Percentiles rank a stretch among this genome's conserved stretches.
Conservation (phyloP, 2,888 invertebrate genomes). For the Epinotia demarniana region DNA sequence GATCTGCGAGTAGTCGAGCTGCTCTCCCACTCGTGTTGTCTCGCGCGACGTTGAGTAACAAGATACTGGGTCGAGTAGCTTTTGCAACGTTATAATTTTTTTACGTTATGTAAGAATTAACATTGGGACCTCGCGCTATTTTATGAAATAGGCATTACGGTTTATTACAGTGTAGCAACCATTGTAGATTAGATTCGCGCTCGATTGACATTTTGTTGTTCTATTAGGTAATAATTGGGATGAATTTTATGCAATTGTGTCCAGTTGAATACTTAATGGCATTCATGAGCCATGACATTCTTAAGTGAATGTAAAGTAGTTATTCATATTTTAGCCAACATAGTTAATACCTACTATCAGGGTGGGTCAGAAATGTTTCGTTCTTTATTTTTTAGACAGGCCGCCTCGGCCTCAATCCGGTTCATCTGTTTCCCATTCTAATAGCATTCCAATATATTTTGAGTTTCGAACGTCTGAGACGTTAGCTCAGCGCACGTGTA, state of each 20-base stretch:
- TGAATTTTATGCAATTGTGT: conserved; percentile 20
- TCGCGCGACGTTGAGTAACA: conserved; percentile 52
- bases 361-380: not conserved
- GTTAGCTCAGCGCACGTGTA: too few relatives aligned
- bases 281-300: not conserved
- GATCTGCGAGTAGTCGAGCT: conserved; percentile 35
- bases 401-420: too few relatives aligned
- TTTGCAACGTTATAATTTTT: conserved; percentile 62
- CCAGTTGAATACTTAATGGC: not conserved
- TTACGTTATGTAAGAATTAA: conserved; percentile 48
- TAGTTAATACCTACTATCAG: too few relatives aligned
- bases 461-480: too few relatives aligned
- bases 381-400: not conserved
- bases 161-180: conserved; percentile 27
- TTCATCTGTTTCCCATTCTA: too few relatives aligned
- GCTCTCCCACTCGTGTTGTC: conserved; percentile 46
- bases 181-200: conserved; percentile 20
- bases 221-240: conserved; percentile 31
- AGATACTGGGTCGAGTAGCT: conserved; percentile 49
- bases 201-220: conserved; percentile 33
- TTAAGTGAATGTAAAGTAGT: not conserved
- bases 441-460: too few relatives aligned
- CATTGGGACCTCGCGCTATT: conserved; percentile 42
- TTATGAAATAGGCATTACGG: conserved; percentile 39
- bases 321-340: too few relatives aligned